Base-by-base conservation (phyloP, 53 echinoderm and acorn worm genomes). In the Patiria pectinifera region DNA sequence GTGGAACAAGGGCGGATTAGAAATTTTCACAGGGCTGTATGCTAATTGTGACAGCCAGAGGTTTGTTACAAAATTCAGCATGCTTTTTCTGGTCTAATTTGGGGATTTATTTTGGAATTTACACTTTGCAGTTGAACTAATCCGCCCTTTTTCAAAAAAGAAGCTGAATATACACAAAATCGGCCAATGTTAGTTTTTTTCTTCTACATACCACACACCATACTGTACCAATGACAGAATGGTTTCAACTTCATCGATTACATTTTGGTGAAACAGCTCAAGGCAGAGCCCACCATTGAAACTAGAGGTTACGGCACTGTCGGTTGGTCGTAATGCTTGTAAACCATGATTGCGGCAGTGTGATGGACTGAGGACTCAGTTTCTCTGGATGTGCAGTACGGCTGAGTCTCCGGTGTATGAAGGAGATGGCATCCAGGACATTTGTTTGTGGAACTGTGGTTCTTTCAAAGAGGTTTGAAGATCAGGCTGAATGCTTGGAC, bases 151-250 rank as follows among this genome's bases (percentile, higher is more conserved):
- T 74, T 22, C 4, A 9, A n/a, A 74, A 74, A 4, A 74, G 22
- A 74, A 23, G 74, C 10, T 74, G 74, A 74, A 74, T 74, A 23
- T 74, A 9, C n/a, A 23, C 24, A 74, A 74, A 70, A 9, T 9
- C 11, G 24, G 18, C 10, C 74, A 74, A 23, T 23, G 15, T 74
- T n/a, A 21, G 18, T 21, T n/a, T 23, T n/a, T 24, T 66, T n/a
- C 10, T 23, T 74, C 24, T 74, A 74, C 74, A 74, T 74, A 74
- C 74, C 74, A 24, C 74, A 18, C 74, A 74, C 74, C 74, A 74
- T 74, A 74, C 74, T 74, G 74, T 24, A 23, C 74, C 74, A 74
- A 53, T 9, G 24, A 74, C 74, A 74, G 74, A 74, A 74, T n/a
- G 74, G 24, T 74, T 4, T 35, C 4, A 21, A 69, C 10, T 66